Conservation (phyloP, 2,888 invertebrate species). For the Thereva unica region DNA sequence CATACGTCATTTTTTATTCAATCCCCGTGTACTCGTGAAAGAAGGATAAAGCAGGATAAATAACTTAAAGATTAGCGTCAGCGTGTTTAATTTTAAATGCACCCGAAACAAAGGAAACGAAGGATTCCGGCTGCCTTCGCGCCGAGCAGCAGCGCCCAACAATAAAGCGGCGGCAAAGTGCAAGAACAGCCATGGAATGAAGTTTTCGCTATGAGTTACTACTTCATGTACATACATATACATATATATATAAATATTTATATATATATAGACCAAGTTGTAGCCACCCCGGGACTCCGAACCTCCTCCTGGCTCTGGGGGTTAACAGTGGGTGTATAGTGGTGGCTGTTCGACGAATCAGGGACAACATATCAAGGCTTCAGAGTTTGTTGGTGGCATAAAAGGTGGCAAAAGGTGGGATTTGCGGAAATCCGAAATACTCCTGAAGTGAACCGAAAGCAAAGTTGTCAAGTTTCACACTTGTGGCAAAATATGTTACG, state of each 20-base stretch:
- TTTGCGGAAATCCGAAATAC: conserved; percentile 30
- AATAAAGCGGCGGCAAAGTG: conserved; percentile 7
- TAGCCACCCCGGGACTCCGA: too few species aligned
- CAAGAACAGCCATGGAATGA: conserved; percentile 30
- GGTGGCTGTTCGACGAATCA: conserved; percentile 33
- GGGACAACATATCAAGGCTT: conserved; percentile 32
- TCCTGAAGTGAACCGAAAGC: conserved; percentile 19
- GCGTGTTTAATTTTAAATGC: conserved; percentile 29
- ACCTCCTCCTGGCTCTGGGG: too few species aligned
- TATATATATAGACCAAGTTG: too few species aligned
- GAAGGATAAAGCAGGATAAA: conserved; percentile 14
- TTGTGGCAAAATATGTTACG: conserved; percentile 9
- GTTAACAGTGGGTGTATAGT: conserved; percentile 18
- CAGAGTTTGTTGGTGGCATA: conserved; percentile 29
- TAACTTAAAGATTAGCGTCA: conserved; percentile 27
- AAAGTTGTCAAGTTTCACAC: conserved; percentile 32
- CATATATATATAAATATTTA: too few species aligned
- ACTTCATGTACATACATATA: neutral
- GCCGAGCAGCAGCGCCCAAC: too few species aligned
- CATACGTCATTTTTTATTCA: conserved; percentile 28
- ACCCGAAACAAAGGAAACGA: too few species aligned
- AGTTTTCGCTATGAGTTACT: conserved; percentile 27
- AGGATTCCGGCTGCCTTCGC: too few species aligned
- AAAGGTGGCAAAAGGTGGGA: conserved; percentile 31
- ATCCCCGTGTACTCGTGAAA: conserved; percentile 1